Conservation (phyloP, 2,113 vertebrate genomes). For the Dipodomys stephensi region DNA sequence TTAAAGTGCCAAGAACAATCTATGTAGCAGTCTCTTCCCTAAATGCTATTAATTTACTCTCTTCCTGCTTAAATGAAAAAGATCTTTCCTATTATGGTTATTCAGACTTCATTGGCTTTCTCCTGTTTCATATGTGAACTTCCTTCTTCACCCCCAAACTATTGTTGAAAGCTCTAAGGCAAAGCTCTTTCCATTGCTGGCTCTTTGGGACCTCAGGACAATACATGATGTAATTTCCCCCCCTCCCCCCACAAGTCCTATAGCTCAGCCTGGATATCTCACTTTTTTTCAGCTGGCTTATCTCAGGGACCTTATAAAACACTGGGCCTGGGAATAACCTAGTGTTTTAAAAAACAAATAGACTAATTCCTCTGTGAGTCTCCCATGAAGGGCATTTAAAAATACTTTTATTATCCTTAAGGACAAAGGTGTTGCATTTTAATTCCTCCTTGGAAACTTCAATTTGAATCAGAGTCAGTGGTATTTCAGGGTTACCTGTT, state of each 20-base stretch:
- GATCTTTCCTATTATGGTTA: slow-evolving; percentile 35
- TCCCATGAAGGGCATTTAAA: not conserved
- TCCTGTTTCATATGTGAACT: not conserved
- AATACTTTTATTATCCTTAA: too few relatives aligned
- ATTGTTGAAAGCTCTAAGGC: slow-evolving; percentile 44
- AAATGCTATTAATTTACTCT: slow-evolving; percentile 50
- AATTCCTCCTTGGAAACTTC: slow-evolving; percentile 31
- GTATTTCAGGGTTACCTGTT: not conserved
- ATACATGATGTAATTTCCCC: slow-evolving; percentile 53
- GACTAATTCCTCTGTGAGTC: not conserved
- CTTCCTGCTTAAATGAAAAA: slow-evolving; percentile 62
- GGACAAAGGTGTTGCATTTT: not conserved
- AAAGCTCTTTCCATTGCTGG: slow-evolving; percentile 15
- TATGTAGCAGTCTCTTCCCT: slow-evolving; percentile 24
- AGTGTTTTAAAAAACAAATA: slow-evolving; percentile 62
- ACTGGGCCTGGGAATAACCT: slow-evolving; percentile 55
- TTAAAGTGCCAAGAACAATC: slow-evolving; percentile 73
- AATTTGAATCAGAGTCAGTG: not conserved
- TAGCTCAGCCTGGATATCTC: not conserved
- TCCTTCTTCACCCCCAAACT: not conserved
- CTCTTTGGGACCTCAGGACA: slow-evolving; percentile 52
- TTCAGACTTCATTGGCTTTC: slow-evolving; percentile 52
- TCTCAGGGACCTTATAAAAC: slow-evolving; percentile 63
- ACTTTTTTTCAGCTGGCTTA: slow-evolving; percentile 63
- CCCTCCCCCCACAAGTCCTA: not conserved